A percentile compares a stretch with the other conserved stretches of the same genome.
Evolutionary conservation across 2,797 vertebrate species (phyloP).

Genomic region (Hyperoplus immaculatus): DNA sequence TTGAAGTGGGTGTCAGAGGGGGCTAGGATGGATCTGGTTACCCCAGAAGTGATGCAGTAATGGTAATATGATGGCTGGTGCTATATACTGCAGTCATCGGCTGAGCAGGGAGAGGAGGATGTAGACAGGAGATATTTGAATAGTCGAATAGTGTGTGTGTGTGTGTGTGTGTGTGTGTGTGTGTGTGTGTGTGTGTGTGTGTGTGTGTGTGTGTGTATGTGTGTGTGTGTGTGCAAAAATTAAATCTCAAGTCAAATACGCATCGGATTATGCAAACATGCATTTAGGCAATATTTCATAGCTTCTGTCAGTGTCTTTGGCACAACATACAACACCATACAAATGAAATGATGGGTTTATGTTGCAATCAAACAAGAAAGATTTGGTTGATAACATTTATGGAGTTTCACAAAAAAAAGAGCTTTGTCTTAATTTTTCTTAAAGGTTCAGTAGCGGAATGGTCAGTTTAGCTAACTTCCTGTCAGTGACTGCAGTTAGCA

Average conservation of each 20-base stretch:
- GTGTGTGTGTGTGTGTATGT: too few species aligned
- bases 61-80: slow-evolving; percentile 16
- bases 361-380: background rate
- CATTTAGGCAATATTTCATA: slow-evolving; percentile 4
- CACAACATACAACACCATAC: background rate
- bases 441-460: background rate
- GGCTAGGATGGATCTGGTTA: slow-evolving; percentile 63
- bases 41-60: slow-evolving; percentile 58
- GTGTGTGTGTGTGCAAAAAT: too few species aligned
- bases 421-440: slow-evolving; percentile 3
- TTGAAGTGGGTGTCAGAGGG: slow-evolving; percentile 72
- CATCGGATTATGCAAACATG: too few species aligned
- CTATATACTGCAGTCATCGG: background rate
- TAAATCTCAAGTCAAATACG: too few species aligned
- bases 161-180: slow-evolving; percentile 16
- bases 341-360: background rate
- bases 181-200: slow-evolving; percentile 7
- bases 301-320: background rate
- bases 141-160: background rate
- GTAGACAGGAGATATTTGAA: slow-evolving; percentile 43
- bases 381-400: background rate
- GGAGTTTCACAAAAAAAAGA: too few species aligned
- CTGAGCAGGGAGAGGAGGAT: slow-evolving; percentile 24
- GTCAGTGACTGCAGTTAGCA: too few species aligned
- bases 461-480: too few species aligned